These are phyloP conservation scores for Corythoichthys intestinalis DNA, from an alignment of 2,113 vertebrate species.

Conservation along the genomic window DNA sequence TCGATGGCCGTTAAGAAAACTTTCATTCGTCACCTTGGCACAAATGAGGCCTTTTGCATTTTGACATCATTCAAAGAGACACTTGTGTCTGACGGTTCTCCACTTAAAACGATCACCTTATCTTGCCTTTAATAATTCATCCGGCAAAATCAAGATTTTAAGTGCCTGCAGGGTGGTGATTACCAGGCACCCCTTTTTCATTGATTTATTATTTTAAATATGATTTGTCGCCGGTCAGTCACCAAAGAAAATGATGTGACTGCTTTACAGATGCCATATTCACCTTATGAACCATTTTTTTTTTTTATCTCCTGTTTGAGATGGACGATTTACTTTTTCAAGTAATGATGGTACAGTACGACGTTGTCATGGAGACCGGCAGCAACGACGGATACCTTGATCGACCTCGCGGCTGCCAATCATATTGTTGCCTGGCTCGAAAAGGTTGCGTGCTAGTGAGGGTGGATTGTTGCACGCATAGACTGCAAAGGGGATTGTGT, in stretches of 20 bases:
- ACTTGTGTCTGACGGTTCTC: neutral
- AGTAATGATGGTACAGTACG: no score
- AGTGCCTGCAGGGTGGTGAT: neutral
- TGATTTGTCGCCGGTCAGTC: no score
- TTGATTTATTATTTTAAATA: no score
- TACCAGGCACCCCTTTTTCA: no score
- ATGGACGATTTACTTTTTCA: neutral
- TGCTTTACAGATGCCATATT: neutral
- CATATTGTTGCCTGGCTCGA: neutral
- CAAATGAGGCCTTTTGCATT: neutral
- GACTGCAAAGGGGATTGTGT: constrained; percentile 12
- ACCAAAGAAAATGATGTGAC: neutral
- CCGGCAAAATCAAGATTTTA: neutral
- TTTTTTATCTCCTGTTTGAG: neutral
- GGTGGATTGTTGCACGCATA: neutral
- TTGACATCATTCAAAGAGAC: neutral
- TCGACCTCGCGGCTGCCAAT: neutral
- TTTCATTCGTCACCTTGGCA: neutral
- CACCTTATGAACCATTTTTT: neutral
- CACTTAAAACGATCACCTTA: neutral
- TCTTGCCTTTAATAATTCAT: no score
- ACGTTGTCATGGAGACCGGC: neutral
- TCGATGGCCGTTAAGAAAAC: neutral
- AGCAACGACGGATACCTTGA: neutral
- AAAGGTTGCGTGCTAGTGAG: neutral